Evolutionary conservation across 2,888 invertebrate species (phyloP).

Genomic region (Cristatella mucedo): DNA sequence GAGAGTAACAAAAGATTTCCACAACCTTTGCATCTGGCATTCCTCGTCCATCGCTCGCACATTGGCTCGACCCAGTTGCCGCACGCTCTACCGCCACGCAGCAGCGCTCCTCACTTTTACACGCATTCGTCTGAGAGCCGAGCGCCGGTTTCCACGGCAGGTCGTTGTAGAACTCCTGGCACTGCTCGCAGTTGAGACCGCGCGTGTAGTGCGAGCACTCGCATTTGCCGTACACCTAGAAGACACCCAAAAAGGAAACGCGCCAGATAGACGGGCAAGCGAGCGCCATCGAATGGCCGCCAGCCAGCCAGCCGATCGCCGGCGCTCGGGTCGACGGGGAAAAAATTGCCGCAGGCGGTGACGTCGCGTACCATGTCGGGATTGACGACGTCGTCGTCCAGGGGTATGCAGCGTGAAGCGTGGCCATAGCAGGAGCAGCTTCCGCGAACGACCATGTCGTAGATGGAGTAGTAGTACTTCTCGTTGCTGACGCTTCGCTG

Average conservation of each 20-base stretch:
- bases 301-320: no score
- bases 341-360: no score
- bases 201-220: constrained; percentile 94
- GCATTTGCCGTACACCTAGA: constrained; percentile 79
- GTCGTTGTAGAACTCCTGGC: constrained; percentile 92
- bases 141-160: constrained; percentile 94
- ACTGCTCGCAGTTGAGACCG: constrained; percentile 86
- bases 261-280: no score
- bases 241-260: no score
- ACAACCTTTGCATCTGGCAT: no score
- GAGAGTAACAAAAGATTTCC: no score
- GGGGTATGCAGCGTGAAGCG: constrained; percentile 47
- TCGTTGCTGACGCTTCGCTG: constrained; percentile 83
- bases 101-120: constrained; percentile 63
- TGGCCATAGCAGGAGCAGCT: constrained; percentile 99
- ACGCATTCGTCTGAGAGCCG: constrained; percentile 79
- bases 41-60: no score
- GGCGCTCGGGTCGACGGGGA: no score
- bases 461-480: constrained; percentile 96
- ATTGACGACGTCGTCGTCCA: constrained; percentile 20
- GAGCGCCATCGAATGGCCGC: no score
- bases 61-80: no score
- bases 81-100: no score
- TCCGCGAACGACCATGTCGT: constrained; percentile 91
- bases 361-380: no score